A percentile compares a stretch with the other conserved stretches of the same genome.
These are phyloP conservation scores for Priocnemis perturbator DNA, from an alignment of 2,888 invertebrate genomes.

Conservation along the genomic window DNA sequence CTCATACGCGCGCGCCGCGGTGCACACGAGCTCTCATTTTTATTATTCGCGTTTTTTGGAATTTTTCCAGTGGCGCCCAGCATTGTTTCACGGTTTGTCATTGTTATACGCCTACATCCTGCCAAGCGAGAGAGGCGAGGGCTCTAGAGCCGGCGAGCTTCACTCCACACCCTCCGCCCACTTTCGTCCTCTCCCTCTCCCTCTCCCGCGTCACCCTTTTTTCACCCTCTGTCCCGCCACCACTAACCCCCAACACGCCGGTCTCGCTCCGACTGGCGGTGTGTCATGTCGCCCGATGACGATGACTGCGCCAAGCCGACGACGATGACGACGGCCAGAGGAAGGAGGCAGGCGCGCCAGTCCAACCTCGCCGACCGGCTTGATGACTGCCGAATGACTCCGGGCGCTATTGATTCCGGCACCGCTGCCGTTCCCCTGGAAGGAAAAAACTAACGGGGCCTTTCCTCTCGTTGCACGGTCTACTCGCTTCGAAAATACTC, in stretches of 20 bases:
- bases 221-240: constrained; percentile 20
- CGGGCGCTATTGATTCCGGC: constrained; percentile 71
- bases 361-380: constrained; percentile 30
- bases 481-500: too few relatives aligned
- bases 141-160: constrained; percentile 43
- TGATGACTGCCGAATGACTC: constrained; percentile 74
- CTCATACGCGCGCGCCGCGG: constrained; percentile 38
- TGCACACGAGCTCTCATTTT: constrained; percentile 69
- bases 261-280: constrained; percentile 3
- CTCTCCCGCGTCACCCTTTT: constrained; percentile 27
- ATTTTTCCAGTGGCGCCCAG: constrained; percentile 75
- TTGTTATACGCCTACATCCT: constrained; percentile 71
- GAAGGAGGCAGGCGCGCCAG: not conserved
- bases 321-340: constrained; percentile 29
- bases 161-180: constrained; percentile 29
- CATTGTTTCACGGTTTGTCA: constrained; percentile 75
- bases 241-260: constrained; percentile 8
- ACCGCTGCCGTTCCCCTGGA: constrained; percentile 23
- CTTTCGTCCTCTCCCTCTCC: constrained; percentile 1
- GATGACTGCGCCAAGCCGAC: constrained; percentile 18
- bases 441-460: not conserved
- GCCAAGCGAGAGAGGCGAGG: constrained; percentile 56
- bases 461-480: constrained; percentile 1
- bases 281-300: constrained; percentile 15
- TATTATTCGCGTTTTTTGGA: constrained; percentile 75